phyloP scores from a whole-genome alignment of 1,140 invertebrate genomes.

The Gonatopus flavifemur region DNA sequence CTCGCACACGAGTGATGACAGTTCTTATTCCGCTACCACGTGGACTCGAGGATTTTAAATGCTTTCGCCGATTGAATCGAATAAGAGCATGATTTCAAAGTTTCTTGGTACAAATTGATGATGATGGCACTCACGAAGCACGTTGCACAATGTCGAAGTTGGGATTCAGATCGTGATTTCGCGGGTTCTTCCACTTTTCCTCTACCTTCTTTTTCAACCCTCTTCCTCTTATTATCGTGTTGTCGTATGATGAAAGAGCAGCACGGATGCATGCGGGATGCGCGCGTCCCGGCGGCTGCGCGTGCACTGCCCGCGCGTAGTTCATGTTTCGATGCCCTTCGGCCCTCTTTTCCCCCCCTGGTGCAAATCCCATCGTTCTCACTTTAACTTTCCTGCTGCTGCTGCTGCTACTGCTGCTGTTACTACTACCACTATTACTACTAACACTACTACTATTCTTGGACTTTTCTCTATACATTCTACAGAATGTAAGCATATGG shows the following conservation, averaged over 20 bases:
- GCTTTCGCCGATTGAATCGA: no score
- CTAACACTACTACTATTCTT: background rate
- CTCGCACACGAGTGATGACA: no score
- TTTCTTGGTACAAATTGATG: no score
- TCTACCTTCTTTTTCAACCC: no score
- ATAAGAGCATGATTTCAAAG: no score
- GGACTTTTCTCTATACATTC: slow-evolving; percentile 5
- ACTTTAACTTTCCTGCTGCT: slow-evolving; percentile 5
- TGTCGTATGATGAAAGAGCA: slow-evolving; percentile 17
- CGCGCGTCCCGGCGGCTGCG: slow-evolving; percentile 51
- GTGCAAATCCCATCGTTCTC: no score
- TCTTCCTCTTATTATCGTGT: no score
- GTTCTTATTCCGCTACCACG: no score
- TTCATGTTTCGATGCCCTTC: slow-evolving; percentile 14
- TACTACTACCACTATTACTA: background rate
- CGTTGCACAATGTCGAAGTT: slow-evolving; percentile 37
- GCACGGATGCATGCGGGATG: slow-evolving; percentile 31
- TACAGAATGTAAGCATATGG: slow-evolving; percentile 22
- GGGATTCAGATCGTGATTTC: slow-evolving; percentile 40
- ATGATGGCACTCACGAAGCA: slow-evolving; percentile 29
- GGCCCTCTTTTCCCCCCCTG: slow-evolving; percentile 9
- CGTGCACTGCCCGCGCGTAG: slow-evolving; percentile 41
- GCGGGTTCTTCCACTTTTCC: slow-evolving; percentile 43
- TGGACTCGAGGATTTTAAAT: no score
- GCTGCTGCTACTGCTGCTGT: background rate